Conservation (phyloP, 1,140 invertebrate genomes). For the Paraescarpia echinospica region DNA sequence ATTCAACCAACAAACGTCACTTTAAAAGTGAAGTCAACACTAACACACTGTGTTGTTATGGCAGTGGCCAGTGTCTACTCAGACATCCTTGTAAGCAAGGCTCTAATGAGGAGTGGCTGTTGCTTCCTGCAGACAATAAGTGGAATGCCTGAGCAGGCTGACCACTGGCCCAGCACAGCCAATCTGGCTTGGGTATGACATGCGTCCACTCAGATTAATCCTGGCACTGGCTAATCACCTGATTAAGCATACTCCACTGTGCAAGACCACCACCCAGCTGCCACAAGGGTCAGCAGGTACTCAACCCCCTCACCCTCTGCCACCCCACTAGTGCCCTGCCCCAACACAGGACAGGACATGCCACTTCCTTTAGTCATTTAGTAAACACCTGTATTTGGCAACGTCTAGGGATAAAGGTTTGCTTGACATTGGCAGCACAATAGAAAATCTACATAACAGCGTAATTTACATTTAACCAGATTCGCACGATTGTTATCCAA, state of each 20-base stretch:
- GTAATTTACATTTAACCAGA: too few species aligned
- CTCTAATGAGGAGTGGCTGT: not conserved
- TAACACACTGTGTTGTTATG: not conserved
- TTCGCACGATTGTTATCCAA: too few species aligned
- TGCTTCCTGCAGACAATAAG: not conserved
- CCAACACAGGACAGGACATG: not conserved
- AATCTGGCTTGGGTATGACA: not conserved
- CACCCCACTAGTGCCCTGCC: not conserved
- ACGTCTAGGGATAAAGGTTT: too few species aligned
- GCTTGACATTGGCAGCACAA: too few species aligned
- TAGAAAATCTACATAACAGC: too few species aligned
- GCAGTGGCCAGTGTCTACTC: not conserved
- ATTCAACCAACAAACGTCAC: not conserved
- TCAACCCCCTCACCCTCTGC: not conserved
- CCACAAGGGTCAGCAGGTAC: not conserved
- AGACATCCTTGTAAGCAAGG: not conserved
- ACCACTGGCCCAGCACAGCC: not conserved
- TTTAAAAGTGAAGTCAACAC: not conserved
- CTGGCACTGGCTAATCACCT: not conserved
- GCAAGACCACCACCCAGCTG: not conserved
- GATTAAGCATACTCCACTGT: not conserved
- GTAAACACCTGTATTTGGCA: not conserved
- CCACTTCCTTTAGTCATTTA: not conserved
- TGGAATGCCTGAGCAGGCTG: not conserved
- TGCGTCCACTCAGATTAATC: slow-evolving; percentile 3